Evolutionary conservation across 2,797 vertebrate species (phyloP), one percentile per base, ranked within the genome.

Genomic region (Cetoscarus ocellatus): DNA sequence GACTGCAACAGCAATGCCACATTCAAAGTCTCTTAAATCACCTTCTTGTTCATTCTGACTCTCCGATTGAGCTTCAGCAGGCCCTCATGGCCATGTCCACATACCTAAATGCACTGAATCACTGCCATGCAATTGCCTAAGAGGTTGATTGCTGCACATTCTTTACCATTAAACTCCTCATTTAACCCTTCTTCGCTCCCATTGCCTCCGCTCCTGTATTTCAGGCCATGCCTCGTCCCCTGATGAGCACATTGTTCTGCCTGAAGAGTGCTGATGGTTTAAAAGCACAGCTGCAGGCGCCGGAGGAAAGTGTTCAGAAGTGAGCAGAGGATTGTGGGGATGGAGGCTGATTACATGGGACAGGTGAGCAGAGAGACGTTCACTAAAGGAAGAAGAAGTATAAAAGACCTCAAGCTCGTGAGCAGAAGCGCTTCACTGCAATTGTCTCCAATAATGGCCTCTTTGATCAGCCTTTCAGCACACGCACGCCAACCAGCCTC

Each of bases 381-480:
- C 42, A 11, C 27, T 35, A 47, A 10, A 56, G 40, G 34, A 39
- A 49, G 59, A 55, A 45, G 49, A 53, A 1, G 62, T 61, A 53
- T 66, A 60, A 51, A 53, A 72, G 67, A 66, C n/a, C 47, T 62
- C 0, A 9, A 56, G 67, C 43, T 75, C 0, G 9, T 17, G 48
- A 56, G 58, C 65, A 55, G 67, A 56, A 43, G 18, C 71, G 48
- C 74, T 81, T 84, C 68, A 73, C 52, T 75, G 58, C 90, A 88
- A 87, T 89, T 90, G 76, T 76, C 60, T 88, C 84, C 77, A 88
- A 87, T 88, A 84, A 87, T 44, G 73, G 63, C 55, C 13, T 67
- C 87, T 89, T 90, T 89, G 88, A 91, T 90, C 88, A 87, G 65
- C n/a, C 69, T 65, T 62, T 62, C 68, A 67, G 56, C 51, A 14